Conservation (phyloP, 2,113 vertebrate species). For the Bufo gargarizans region DNA sequence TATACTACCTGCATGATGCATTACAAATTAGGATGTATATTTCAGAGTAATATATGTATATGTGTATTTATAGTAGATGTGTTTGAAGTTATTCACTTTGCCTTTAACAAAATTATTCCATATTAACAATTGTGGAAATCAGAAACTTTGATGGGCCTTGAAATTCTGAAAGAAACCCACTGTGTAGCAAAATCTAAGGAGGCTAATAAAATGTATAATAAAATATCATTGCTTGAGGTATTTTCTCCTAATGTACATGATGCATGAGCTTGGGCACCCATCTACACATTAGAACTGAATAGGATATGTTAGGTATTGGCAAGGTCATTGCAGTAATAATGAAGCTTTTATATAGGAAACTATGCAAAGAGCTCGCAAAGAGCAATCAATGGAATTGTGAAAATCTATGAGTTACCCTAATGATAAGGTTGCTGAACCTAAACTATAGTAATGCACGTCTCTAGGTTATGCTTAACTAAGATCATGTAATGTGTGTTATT, state of each 20-base stretch:
- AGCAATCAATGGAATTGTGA: not conserved
- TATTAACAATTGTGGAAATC: not conserved
- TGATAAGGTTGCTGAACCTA: too few relatives aligned
- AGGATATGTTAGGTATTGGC: not conserved
- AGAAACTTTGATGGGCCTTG: not conserved
- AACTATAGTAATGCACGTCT: not conserved
- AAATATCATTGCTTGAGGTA: not conserved
- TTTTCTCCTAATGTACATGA: not conserved
- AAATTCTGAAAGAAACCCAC: not conserved
- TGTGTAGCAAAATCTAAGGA: not conserved
- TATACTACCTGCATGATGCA: too few relatives aligned
- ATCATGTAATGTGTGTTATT: not conserved
- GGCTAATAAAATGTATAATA: not conserved
- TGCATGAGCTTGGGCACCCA: not conserved
- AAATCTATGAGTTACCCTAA: not conserved
- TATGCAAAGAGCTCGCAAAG: not conserved
- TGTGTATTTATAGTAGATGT: not conserved
- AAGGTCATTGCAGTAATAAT: not conserved
- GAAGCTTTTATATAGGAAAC: not conserved
- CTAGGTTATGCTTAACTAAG: not conserved
- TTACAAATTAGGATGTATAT: too few relatives aligned
- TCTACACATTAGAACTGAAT: slow-evolving; percentile 3
- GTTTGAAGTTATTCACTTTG: not conserved
- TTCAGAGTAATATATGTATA: not conserved
- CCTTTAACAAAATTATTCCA: not conserved